Base-by-base conservation (phyloP, 2,888 invertebrate genomes). In the Ormyrus labotus region DNA sequence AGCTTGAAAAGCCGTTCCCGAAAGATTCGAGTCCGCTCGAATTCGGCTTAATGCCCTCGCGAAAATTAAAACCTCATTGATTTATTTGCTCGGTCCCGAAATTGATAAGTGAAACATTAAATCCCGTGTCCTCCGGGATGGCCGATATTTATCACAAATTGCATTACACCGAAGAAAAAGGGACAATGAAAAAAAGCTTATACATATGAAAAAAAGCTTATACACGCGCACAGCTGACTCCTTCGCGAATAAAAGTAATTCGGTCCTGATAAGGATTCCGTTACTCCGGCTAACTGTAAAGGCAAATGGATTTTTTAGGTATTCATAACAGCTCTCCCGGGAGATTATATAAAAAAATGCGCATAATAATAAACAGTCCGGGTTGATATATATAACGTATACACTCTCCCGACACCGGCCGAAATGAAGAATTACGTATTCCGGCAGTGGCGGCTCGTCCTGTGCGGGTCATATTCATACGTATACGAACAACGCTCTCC, bases 221-320 rank as follows among this genome's bases (percentile, higher is more conserved):
- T 19, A 19, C 1, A 45, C 60, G 11, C 51, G 10, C 4, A 6
- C 10, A 34, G 57, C 1, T 19, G 19, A 19, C 19, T 19, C 1
- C 19, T 19, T 19, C 19, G 68, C 60, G 80, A 73, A 78, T 78
- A 74, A 69, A 76, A 81, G 77, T 78, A 81, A 81, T 81, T 73
- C 70, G 13, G 48, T 53, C 19, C 48, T 57, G 81, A 81, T 81
- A 81, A 81, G 67, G 55, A 76, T 81, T 19, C 82, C 82, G 82
- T 82, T 82, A 79, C 48, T 53, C 19, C 19, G 19, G 19, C 34
- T 79, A 82, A 79, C 82, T 82, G 82, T 82, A 82, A 57, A 73
- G 63, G 19, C 76, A 71, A 76, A 77, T 80, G 79, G 82, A 82
- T 79, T 82, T 82, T 82, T 79, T 72, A 76, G 81, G 79, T 81